Conservation (phyloP, 2,113 vertebrate genomes). For the Rhabdomys dilectus region DNA sequence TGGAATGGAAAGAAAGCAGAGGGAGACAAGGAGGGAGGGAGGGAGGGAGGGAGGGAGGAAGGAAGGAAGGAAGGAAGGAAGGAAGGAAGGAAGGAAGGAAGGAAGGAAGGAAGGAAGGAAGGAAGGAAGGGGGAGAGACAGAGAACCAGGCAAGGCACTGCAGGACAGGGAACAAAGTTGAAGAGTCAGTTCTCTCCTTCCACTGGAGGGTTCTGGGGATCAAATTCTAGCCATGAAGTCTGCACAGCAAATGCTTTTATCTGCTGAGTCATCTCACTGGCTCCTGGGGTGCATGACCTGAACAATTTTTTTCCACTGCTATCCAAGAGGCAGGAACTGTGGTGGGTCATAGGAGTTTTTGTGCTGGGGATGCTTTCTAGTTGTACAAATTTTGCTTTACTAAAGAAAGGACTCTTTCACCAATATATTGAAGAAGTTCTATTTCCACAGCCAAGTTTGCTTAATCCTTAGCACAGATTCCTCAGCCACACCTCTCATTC, state of each 20-base stretch:
- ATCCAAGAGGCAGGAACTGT: no score
- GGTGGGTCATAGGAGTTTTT: not conserved
- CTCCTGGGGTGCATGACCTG: not conserved
- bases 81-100: not conserved
- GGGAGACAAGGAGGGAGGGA: not conserved
- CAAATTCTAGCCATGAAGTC: not conserved
- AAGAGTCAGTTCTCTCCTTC: not conserved
- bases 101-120: no score
- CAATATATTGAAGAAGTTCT: not conserved
- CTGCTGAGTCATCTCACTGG: not conserved
- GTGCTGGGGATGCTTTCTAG: not conserved
- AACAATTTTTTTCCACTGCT: not conserved
- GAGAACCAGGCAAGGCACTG: no score
- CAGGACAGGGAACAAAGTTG: not conserved
- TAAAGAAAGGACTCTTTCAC: not conserved
- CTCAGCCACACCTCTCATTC: not conserved
- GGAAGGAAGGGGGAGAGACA: no score
- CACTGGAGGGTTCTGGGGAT: not conserved
- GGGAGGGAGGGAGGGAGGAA: no score
- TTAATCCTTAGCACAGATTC: not conserved
- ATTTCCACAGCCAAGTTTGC: not conserved
- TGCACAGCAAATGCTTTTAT: no score
- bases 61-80: no score
- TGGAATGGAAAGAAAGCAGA: not conserved
- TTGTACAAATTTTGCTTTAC: not conserved